Percentiles rank a stretch among this genome's conserved stretches.
phyloP scores from a whole-genome alignment of 2,113 vertebrate species.

The Maccullochella peelii region DNA sequence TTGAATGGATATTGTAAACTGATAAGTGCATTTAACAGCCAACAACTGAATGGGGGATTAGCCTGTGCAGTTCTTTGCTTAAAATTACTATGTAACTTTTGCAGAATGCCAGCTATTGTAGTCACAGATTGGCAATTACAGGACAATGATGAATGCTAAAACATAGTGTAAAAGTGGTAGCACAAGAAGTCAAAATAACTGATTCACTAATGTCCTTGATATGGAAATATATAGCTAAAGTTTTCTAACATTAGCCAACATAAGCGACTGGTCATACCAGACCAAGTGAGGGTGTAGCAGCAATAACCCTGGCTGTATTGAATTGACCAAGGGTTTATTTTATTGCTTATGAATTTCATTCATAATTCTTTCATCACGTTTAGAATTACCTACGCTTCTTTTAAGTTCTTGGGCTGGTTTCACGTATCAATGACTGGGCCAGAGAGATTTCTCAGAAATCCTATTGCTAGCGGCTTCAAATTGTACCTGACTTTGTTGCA shows the following conservation, averaged over 20 bases:
- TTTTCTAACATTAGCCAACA: background rate
- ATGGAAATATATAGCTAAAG: background rate
- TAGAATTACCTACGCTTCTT: background rate
- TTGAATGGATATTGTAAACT: background rate
- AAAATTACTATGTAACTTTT: background rate
- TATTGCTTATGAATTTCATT: background rate
- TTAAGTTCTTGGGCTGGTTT: background rate
- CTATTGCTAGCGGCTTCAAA: conserved; percentile 7
- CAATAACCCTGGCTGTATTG: background rate
- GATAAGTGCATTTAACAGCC: conserved; percentile 3
- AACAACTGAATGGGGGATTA: background rate
- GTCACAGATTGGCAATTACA: background rate
- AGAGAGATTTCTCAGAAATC: background rate
- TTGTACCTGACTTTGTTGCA: background rate
- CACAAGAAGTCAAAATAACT: background rate
- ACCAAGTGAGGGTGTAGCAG: background rate
- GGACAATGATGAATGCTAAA: background rate
- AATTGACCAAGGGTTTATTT: background rate
- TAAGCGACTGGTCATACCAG: background rate
- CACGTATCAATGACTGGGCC: background rate
- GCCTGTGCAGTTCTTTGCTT: background rate
- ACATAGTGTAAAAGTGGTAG: background rate
- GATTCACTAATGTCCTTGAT: too few relatives aligned
- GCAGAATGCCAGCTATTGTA: background rate
- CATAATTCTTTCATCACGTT: background rate